Evolutionary conservation across 2,113 vertebrate species (phyloP).

Genomic region (Taxidea taxus): DNA sequence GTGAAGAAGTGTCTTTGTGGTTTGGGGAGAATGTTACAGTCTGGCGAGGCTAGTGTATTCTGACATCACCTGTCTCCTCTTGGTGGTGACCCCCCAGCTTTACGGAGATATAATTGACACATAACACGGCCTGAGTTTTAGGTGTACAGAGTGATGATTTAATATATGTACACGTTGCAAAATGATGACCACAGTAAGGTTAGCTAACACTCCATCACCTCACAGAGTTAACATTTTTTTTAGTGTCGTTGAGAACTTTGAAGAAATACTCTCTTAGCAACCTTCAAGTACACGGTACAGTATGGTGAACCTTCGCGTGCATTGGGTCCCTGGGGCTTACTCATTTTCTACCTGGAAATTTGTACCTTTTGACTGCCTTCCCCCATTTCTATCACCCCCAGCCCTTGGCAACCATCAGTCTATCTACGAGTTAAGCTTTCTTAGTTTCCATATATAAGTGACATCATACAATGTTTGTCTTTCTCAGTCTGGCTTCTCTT

Average conservation of each 20-base stretch:
- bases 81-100: not conserved
- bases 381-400: not conserved
- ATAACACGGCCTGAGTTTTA: not conserved
- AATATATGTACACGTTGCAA: not conserved
- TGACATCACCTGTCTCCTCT: not conserved
- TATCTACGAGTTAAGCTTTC: not conserved
- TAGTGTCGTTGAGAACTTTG: not conserved
- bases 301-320: not conserved
- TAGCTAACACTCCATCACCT: not conserved
- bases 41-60: too few relatives aligned
- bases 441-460: not conserved
- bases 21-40: not conserved
- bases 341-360: not conserved
- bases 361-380: not conserved
- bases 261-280: not conserved
- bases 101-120: not conserved
- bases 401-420: not conserved
- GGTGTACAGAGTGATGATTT: not conserved
- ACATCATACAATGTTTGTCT: not conserved
- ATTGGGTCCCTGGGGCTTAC: not conserved
- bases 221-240: not conserved
- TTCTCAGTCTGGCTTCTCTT: not conserved
- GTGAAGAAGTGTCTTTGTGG: not conserved
- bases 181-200: not conserved
- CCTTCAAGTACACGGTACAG: not conserved